Conservation (phyloP, 2,888 invertebrate genomes). For the Alsophila aescularia region DNA sequence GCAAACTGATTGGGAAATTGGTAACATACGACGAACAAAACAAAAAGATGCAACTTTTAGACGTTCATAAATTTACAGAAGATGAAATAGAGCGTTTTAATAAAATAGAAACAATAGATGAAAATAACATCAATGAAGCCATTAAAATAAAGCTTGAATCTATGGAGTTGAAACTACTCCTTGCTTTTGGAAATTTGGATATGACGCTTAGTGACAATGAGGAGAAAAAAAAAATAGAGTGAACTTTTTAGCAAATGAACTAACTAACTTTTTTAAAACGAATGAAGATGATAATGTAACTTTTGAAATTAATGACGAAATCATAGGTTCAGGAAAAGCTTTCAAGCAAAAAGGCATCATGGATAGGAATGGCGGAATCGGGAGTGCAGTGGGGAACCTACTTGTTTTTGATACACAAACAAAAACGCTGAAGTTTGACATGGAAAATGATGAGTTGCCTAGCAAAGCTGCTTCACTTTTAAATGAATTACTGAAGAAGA, state of each 20-base stretch:
- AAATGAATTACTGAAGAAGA: constrained; percentile 24
- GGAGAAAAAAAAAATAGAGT: constrained; percentile 25
- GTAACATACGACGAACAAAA: too few species aligned
- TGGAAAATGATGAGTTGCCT: constrained; percentile 22
- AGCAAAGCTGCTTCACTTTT: constrained; percentile 43
- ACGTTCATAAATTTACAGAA: too few species aligned
- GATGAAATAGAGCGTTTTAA: too few species aligned
- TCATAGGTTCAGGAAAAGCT: constrained; percentile 40
- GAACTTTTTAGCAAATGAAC: constrained; percentile 30
- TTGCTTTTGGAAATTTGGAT: too few species aligned
- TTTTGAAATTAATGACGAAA: constrained; percentile 39
- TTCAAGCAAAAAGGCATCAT: constrained; percentile 42
- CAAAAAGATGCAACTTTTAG: too few species aligned
- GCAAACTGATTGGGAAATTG: too few species aligned
- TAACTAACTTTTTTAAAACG: constrained; percentile 23
- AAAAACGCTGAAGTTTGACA: constrained; percentile 42
- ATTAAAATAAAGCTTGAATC: too few species aligned
- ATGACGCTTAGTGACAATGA: too few species aligned
- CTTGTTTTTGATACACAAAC: constrained; percentile 38
- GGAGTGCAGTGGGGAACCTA: constrained; percentile 51
- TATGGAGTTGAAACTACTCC: too few species aligned
- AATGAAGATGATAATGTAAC: constrained; percentile 17
- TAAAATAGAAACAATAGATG: too few species aligned
- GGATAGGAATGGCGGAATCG: constrained; percentile 45
- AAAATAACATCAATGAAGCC: too few species aligned